Base-by-base conservation (phyloP, 2,888 invertebrate genomes). In the Xestia xanthographa region DNA sequence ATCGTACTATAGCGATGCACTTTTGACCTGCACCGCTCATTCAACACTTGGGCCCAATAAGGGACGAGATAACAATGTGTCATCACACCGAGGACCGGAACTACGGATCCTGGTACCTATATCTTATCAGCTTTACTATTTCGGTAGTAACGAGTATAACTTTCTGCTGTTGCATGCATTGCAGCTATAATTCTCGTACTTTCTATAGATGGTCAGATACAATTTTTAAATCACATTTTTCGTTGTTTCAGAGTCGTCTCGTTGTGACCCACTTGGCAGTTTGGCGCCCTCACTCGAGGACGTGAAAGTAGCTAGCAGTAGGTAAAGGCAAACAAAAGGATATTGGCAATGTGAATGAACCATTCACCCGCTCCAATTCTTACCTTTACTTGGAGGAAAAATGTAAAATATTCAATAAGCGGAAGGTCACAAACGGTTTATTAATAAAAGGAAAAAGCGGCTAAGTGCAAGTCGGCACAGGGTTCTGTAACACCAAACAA, bases 91-190 rank as follows among this genome's bases (percentile, higher is more conserved):
- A 60, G 58, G 9, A 77, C 83, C 76, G 87, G 79, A 66, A 81
- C 48, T 6, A 22, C 41, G 26, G 48, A 79, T 79, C 77, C 81
- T 79, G 70, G 58, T 66, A n/a, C n/a, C n/a, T n/a, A 12, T 63
- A 71, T 70, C 80, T 83, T 85, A 85, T 84, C 84, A 66, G n/a
- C 45, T 58, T 56, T 56, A 77, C 62, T n/a, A 50, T 53, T 80
- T 43, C n/a, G 38, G 45, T 53, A 65, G 34, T 62, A 56, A 62
- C 14, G 5, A 62, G 50, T 43, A n/a, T 48, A 48, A 63, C 62
- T 80, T 66, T 68, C 65, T 41, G 50, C 14, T 56, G 34, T 38
- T 75, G 75, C 82, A 83, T 79, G 65, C 43, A 29, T 20, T 79
- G 80, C 67, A 62, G 41, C 12, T 53, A 68, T 62, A 56, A 65